Evolutionary conservation across 2,113 vertebrate species (phyloP), one percentile per base, ranked within the genome.

Genomic region (Rousettus leschenaultii): DNA sequence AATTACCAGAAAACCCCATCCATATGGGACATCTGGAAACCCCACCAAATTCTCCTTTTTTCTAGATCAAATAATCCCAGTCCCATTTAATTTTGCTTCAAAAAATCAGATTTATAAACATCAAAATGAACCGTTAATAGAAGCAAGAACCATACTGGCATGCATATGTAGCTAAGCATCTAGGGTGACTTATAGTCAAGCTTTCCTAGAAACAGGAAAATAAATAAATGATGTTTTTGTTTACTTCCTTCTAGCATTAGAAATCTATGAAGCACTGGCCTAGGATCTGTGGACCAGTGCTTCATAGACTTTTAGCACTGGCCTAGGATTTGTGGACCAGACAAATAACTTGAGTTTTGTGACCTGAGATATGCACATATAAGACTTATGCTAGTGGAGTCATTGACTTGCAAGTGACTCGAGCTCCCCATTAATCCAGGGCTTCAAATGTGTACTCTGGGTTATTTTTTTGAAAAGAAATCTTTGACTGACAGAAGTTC

Each of bases 71-170:
- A 94, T 94, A 93, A 86, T 94, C 57, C 30, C 38, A 91, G 38
- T 83, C 40, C 59, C 51, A 43, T 66, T 96, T 96, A 75, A 85
- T 78, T 95, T 93, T 92, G 33, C 73, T 95, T 93, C 73, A 89
- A 83, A 95, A 89, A 86, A 35, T 91, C 78, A 91, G 59, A 89
- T 91, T 65, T 91, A 40, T 96, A 86, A 86, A 95, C 63, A 79
- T 75, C 84, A 86, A 75, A 92, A 91, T 55, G 19, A 88, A 80
- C 48, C 63, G 48, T 38, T 68, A 68, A 83, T 89, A 40, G 83
- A 74, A 95, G 40, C 61, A 73, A 92, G 89, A 73, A 28, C 40
- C 45, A 66, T 18, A 13, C 16, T 65, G 77, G 43, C 38, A 43
- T 24, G 28, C 35, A 68, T 63, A 79, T 28, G 21, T 55, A 78